phyloP scores from a whole-genome alignment of 1,140 invertebrate genomes.

The Campodea augens region DNA sequence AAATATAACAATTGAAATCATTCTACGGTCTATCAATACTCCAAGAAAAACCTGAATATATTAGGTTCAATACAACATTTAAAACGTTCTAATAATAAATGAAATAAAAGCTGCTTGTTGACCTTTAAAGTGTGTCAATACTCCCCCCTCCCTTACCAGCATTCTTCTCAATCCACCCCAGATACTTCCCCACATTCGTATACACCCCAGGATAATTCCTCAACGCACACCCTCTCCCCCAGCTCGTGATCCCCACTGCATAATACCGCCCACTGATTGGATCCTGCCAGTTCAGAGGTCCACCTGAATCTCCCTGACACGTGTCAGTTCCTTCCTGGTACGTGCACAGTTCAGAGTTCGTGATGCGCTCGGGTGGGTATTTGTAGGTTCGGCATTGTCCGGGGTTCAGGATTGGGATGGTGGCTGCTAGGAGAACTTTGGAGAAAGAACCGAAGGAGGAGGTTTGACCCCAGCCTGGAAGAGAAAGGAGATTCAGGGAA shows the following conservation, averaged over 20 bases:
- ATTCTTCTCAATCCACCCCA: slow-evolving; percentile 30
- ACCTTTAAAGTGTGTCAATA: no score
- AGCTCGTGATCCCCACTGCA: slow-evolving; percentile 33
- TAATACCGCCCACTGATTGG: slow-evolving; percentile 23
- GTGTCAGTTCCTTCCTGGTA: slow-evolving; percentile 37
- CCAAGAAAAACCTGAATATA: no score
- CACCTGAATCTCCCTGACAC: slow-evolving; percentile 49
- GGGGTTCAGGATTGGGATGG: slow-evolving; percentile 33
- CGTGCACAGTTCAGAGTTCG: slow-evolving; percentile 42
- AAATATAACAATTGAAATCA: no score
- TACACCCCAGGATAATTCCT: slow-evolving; percentile 27
- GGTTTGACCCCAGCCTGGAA: slow-evolving; percentile 41
- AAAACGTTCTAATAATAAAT: no score
- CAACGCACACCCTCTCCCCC: slow-evolving; percentile 29
- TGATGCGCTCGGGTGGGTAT: slow-evolving; percentile 19
- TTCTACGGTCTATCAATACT: no score
- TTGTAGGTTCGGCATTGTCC: slow-evolving; percentile 25
- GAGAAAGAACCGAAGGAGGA: slow-evolving; percentile 32
- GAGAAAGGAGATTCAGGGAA: background rate
- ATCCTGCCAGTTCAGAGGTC: slow-evolving; percentile 38
- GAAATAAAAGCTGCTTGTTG: no score
- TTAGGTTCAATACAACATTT: no score
- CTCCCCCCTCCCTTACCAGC: no score
- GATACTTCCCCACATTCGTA: slow-evolving; percentile 26
- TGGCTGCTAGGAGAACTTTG: slow-evolving; percentile 33